Evolutionary conservation across 2,888 invertebrate genomes (phyloP), one percentile per base, ranked within the genome.

Genomic region (Antheraea yamamai): DNA sequence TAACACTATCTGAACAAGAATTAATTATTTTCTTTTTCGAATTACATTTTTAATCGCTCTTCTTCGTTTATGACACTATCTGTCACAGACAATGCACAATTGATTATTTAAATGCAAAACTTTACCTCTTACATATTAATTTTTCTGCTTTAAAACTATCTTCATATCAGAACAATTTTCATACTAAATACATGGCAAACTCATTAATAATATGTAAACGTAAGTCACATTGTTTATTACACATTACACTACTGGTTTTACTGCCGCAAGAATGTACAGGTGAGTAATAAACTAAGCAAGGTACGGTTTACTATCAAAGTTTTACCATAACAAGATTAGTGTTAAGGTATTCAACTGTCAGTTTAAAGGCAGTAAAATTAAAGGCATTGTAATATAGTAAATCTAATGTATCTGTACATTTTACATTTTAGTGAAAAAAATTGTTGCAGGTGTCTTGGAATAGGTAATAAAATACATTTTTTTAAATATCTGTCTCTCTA

Each of bases 231-330:
- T 66, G 66, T 70, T 75, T 75, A 70, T 66, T 23, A 71, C 73
- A 14, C 73, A 55, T 72, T 79, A 77, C 80, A 83, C 47, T 47
- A 76, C 18, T 78, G 74, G 73, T 39, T 64, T 61, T 10, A 8
- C 12, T 73, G 64, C 16, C 26, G 35, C 61, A 73, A 52, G 10
- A 10, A 12, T 4, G 20, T 70, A 52, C 58, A 8, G 26, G 20
- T 39, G 16, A 2, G 23, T 26, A 74, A 73, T n/a, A 73, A 74
- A 66, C 66, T 66, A 75, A 76, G 79, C 76, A 79, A 79, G 75
- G 76, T 30, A 73, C 20, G 16, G 14, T 12, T 12, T 51, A 55
- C 47, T 68, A 74, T 35, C 72, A 72, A 75, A 70, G 64, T 47
- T 66, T 66, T 26, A 12, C 39, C 4, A 6, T 26, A 23, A 20